Conservation (phyloP, 2,797 vertebrate genomes). For the Sebastes diploproa region DNA sequence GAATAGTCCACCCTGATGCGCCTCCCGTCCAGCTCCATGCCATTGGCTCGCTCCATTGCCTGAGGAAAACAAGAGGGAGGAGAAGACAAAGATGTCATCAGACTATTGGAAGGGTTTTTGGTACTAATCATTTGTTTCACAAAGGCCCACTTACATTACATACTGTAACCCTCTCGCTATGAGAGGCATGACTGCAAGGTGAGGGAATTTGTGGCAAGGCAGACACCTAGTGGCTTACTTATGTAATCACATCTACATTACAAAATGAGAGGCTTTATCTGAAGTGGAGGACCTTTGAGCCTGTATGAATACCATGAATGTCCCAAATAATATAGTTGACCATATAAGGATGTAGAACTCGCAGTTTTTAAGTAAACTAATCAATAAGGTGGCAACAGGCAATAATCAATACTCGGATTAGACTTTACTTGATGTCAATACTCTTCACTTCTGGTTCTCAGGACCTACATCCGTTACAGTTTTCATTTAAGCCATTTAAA, state of each 20-base stretch:
- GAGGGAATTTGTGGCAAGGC: constrained; percentile 27
- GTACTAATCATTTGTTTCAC: constrained; percentile 6
- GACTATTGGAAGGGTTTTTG: background rate
- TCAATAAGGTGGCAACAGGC: background rate
- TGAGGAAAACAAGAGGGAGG: constrained; percentile 54
- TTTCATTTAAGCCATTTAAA: background rate
- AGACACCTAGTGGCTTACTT: constrained; percentile 70
- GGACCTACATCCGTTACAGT: background rate
- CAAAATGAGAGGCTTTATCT: background rate
- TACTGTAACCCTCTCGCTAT: background rate
- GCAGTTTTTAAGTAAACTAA: background rate
- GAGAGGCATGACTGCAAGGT: background rate
- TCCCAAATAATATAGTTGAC: background rate
- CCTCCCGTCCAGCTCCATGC: constrained; percentile 95
- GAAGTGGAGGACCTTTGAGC: background rate
- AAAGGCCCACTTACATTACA: constrained; percentile 8
- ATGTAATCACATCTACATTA: constrained; percentile 45
- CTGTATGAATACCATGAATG: background rate
- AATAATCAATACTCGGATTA: background rate
- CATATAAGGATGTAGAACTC: background rate
- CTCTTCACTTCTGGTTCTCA: background rate
- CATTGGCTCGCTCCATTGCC: constrained; percentile 94
- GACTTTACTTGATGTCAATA: background rate
- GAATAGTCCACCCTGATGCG: constrained; percentile 93
- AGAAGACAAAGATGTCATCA: constrained; percentile 26